Evolutionary conservation across 2,113 vertebrate genomes (phyloP), one percentile per base, ranked within the genome.

Genomic region (Gambusia affinis): DNA sequence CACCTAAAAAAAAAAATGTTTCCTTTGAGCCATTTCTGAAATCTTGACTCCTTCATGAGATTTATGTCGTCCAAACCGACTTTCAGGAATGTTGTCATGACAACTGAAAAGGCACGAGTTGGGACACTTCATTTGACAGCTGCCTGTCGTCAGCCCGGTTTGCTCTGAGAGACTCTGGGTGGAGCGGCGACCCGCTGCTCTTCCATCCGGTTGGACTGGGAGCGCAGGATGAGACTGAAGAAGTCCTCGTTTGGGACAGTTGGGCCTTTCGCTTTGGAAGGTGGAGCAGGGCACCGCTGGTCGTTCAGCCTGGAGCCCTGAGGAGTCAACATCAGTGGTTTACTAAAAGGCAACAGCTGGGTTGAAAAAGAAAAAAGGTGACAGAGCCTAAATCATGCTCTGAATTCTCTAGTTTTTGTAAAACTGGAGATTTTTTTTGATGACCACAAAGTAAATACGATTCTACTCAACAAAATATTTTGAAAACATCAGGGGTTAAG

Each of bases 211-310:
- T 97, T 98, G 0, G 94, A 96, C 91, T 99, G 97, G 0, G 97
- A 97, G 60, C 95, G 96, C 80, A 97, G 75, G 88, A 99, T 97
- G 76, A 99, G 96, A 90, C 96, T 97, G 85, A 98, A 96, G 64
- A 99, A 98, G 82, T 99, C 97, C 83, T 99, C 97, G 72, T 97
- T 97, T 15, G 98, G 97, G 73, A 98, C 96, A 0, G 97, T 99
- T 1, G 93, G 89, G 14, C 96, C 96, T 85, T 95, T 96, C 0
- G 91, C 85, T 31, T 91, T 47, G 61, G 94, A 86, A 22, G 94
- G 75, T 1, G 97, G 97, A 60, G 96, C 96, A n/a, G 95, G 94
- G 74, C 96, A 98, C 80, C 98, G 93, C 82, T 99, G 97, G 84
- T 99, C 98, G 33, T 99, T 96, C 79, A 99, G 92, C 37, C 98